Conservation (phyloP, 1,140 invertebrate species). For the Drosophila triauraria region DNA sequence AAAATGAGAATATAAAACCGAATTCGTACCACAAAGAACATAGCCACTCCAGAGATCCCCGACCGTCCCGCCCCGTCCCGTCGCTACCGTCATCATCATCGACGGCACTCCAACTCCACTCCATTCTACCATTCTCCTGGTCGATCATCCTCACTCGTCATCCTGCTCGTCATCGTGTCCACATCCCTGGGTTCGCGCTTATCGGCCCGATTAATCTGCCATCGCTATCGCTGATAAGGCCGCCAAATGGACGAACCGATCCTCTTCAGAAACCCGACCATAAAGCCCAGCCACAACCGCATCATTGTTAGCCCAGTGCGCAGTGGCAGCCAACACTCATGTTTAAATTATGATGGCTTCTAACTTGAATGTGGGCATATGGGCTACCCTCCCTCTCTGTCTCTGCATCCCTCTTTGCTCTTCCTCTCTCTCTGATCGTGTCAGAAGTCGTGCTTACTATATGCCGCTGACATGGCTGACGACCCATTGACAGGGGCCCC, state of each 20-base stretch:
- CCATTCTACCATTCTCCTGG: conserved; percentile 56
- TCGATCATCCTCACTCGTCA: conserved; percentile 69
- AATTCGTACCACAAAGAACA: conserved; percentile 45
- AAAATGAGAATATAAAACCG: conserved; percentile 29
- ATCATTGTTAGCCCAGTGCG: conserved; percentile 68
- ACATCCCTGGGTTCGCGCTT: conserved; percentile 52
- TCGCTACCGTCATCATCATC: conserved; percentile 77
- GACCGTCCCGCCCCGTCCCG: not conserved
- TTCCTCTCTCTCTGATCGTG: conserved; percentile 27
- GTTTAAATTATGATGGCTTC: conserved; percentile 84
- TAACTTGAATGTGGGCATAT: conserved; percentile 69
- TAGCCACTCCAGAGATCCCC: conserved; percentile 20
- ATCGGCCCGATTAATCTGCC: conserved; percentile 78
- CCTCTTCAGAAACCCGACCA: conserved; percentile 36
- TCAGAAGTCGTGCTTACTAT: conserved; percentile 50
- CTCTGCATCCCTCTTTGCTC: not conserved
- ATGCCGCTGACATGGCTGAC: conserved; percentile 47
- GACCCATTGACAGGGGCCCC: conserved; percentile 51
- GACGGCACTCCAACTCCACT: conserved; percentile 35
- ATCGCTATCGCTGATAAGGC: conserved; percentile 74
- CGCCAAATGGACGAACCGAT: conserved; percentile 60
- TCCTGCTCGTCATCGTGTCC: conserved; percentile 52
- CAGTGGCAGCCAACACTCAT: conserved; percentile 81
- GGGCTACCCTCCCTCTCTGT: conserved; percentile 17
- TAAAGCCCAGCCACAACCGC: conserved; percentile 31